Base-by-base conservation (phyloP, 1,140 invertebrate species). In the Pemphigus obesinymphae region DNA sequence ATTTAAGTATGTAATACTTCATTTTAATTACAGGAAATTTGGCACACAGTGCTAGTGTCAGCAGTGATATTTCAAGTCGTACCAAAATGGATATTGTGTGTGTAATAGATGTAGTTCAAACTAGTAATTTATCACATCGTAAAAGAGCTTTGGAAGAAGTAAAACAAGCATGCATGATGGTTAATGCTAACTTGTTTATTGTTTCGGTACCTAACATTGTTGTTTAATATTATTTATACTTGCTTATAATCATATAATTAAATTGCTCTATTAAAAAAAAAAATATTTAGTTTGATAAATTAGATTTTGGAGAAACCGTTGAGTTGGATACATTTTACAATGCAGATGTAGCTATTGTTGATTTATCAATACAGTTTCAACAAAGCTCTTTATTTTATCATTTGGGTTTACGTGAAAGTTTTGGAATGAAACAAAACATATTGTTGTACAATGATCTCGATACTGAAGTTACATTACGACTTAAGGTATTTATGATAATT, bases 381-480 rank as follows among this genome's bases (percentile, higher is more conserved):
- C 89, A 88, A 85, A 94, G 92, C 85, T 92, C 96, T 0, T 88
- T 99, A 31, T 96, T 97, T 85, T 99, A 99, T 89, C 97, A 99
- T 87, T 90, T 99, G 55, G 98, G 97, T 37, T 96, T 99, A 1
- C 89, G 98, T 81, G 97, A 99, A 88, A 98, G 96, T 87, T 99
- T 99, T 90, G 94, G 94, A 66, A 99, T 99, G 97, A 97, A 96
- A 86, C 95, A 98, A 86, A 99, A 99, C 88, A 96, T 99, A 82
- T 87, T 99, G 17, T 89, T 98, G 3, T 96, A 93, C 86, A 96
- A 97, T 90, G 96, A 98, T 89, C 90, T 90, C 83, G 93, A 97
- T 87, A 90, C 92, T 4, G 95, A 97, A 88, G 90, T 93, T 82
- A 96, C 96, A 29, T 87, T 96, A 80, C 89, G 93, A 83, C 88